Percentiles rank a stretch among this genome's conserved stretches.
Conservation (phyloP, 2,113 vertebrate genomes). For the Notothenia rossii region DNA sequence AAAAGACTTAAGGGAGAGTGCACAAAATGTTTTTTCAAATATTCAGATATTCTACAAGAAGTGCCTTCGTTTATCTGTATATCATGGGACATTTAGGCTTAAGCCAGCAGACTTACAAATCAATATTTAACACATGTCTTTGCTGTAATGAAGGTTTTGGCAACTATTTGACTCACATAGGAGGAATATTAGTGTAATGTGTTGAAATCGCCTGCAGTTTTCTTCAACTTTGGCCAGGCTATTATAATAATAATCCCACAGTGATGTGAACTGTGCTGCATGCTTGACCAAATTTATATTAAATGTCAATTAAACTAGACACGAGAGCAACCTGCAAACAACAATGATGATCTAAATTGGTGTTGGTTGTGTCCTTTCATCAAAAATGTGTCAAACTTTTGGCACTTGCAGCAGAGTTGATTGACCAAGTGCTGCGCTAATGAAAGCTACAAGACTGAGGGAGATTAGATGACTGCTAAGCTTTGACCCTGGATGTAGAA, state of each 20-base stretch:
- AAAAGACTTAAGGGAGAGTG: neutral
- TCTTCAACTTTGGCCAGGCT: slow-evolving; percentile 13
- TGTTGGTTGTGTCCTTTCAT: slow-evolving; percentile 48
- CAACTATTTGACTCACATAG: neutral
- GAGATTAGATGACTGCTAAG: slow-evolving; percentile 71
- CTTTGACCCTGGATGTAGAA: slow-evolving; percentile 77
- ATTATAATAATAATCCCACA: slow-evolving; percentile 6
- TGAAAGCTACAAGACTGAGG: slow-evolving; percentile 73
- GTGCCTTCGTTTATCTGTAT: slow-evolving; percentile 4
- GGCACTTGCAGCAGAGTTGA: slow-evolving; percentile 60
- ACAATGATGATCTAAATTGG: slow-evolving; percentile 36
- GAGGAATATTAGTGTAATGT: neutral
- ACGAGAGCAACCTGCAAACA: slow-evolving; percentile 30
- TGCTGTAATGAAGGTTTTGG: slow-evolving; percentile 14
- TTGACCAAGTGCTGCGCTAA: slow-evolving; percentile 77
- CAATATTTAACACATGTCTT: neutral
- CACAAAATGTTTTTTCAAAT: neutral
- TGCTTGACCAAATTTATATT: slow-evolving; percentile 13
- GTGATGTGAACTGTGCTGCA: neutral
- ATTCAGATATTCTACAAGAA: slow-evolving; percentile 1
- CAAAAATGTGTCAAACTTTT: slow-evolving; percentile 56
- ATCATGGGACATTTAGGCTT: neutral
- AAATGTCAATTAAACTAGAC: slow-evolving; percentile 50
- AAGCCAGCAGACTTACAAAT: slow-evolving; percentile 15
- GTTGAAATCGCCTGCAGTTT: neutral